Base-by-base conservation (phyloP, 2,113 vertebrate genomes). In the Opisthocomus hoazin region DNA sequence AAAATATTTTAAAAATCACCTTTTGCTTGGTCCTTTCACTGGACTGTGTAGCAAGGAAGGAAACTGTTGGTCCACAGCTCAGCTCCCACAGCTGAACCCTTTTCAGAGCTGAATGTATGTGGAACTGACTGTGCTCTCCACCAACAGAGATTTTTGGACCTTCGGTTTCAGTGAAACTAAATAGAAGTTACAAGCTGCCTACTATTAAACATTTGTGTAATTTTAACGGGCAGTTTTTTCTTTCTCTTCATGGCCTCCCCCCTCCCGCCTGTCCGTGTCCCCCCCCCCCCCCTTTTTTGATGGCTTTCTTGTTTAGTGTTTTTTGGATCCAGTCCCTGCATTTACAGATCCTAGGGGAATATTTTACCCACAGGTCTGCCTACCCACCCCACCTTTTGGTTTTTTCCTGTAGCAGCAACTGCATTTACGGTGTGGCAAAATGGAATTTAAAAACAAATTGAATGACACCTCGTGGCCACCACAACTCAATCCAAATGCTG, bases 361-460 rank as follows among this genome's bases (percentile, higher is more conserved):
- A 50, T 87, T 86, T 80, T 78, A 77, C 37, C 36, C 50, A 70
- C 1, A 6, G 34, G 30, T 76, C 68, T 91, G 66, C 84, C 36
- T 88, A 87, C 68, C 21, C 56, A 75, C 60, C 1, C 50, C 77
- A 87, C 60, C 60, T 84, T 95, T 86, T 94, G 69, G 63, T 95
- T 96, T 95, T 95, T 80, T 89, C 54, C 48, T 23, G 23, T 84
- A 89, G 86, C 74, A 82, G 61, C 74, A 75, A 83, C 82, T 95
- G 61, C 84, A 87, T 90, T 96, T 95, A 95, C 71, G 92, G 89
- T 66, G 43, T 22, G 80, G 84, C 87, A 90, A 90, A 96, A 94
- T 0, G 0, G 83, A 96, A 94, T 93, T 95, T 81, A 90, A 95
- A 96, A 93, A 56, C 95, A 96, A 96, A 97, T 94, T 94, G 87